phyloP scores from a whole-genome alignment of 37 sponge, comb jelly and placozoan species.

The Eunapius fragilis region DNA sequence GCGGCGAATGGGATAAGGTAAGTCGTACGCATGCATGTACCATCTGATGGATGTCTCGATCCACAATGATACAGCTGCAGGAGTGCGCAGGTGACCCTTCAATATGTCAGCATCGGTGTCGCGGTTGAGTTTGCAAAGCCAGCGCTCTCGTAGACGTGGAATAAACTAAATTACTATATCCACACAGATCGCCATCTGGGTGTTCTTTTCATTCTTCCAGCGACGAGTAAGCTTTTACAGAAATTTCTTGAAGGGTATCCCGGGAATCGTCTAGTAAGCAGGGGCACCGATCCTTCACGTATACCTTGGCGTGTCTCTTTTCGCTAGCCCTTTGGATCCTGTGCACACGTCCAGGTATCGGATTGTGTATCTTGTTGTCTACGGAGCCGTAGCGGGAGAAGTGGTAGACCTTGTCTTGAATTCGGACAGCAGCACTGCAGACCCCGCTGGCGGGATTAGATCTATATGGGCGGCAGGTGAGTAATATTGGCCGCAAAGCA shows the following conservation, averaged over 20 bases:
- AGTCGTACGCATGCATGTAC: too few relatives aligned
- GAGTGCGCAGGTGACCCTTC: too few relatives aligned
- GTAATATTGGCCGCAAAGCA: too few relatives aligned
- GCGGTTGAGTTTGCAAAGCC: too few relatives aligned
- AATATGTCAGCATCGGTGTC: too few relatives aligned
- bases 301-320: not conserved
- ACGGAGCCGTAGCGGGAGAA: not conserved
- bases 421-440: too few relatives aligned
- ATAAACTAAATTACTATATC: too few relatives aligned
- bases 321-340: not conserved
- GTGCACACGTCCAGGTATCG: not conserved
- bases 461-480: not conserved
- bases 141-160: too few relatives aligned
- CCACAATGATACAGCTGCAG: too few relatives aligned
- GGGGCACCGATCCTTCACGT: not conserved
- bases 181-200: not conserved
- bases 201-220: not conserved
- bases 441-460: not conserved
- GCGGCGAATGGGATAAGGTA: too few relatives aligned
- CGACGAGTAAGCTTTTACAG: not conserved
- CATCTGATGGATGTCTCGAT: too few relatives aligned
- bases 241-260: not conserved
- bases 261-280: not conserved
- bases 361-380: not conserved
- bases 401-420: not conserved